phyloP scores from a whole-genome alignment of 2,113 vertebrate genomes.

The Peucedramus taeniatus region DNA sequence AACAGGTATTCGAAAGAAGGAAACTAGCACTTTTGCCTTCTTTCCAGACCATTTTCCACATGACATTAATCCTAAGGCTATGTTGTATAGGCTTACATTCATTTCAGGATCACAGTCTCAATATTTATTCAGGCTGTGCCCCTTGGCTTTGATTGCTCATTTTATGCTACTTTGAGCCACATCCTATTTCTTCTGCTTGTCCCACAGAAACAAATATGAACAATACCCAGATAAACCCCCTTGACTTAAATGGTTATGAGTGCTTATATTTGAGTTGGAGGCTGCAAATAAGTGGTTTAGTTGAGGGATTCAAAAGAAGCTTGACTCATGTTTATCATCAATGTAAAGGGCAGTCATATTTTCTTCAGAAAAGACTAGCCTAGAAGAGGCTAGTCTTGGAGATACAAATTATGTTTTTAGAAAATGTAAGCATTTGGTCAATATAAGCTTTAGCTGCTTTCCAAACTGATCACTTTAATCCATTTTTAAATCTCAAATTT shows the following conservation, averaged over 20 bases:
- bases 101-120: neutral
- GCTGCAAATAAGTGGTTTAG: neutral
- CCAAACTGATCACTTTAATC: neutral
- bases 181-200: neutral
- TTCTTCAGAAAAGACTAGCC: neutral
- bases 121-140: neutral
- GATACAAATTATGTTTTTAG: neutral
- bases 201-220: neutral
- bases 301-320: neutral
- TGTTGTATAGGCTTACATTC: neutral
- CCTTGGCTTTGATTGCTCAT: neutral
- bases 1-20: neutral
- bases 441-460: neutral
- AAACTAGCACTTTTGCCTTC: neutral
- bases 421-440: neutral
- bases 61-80: neutral
- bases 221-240: neutral
- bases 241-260: neutral
- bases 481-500: neutral
- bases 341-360: neutral
- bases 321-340: neutral
- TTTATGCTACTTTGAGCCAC: neutral
- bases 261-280: neutral
- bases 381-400: neutral
- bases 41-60: neutral